These are phyloP conservation scores for Grus americana DNA, from an alignment of 2,113 vertebrate species.

Conservation along the genomic window DNA sequence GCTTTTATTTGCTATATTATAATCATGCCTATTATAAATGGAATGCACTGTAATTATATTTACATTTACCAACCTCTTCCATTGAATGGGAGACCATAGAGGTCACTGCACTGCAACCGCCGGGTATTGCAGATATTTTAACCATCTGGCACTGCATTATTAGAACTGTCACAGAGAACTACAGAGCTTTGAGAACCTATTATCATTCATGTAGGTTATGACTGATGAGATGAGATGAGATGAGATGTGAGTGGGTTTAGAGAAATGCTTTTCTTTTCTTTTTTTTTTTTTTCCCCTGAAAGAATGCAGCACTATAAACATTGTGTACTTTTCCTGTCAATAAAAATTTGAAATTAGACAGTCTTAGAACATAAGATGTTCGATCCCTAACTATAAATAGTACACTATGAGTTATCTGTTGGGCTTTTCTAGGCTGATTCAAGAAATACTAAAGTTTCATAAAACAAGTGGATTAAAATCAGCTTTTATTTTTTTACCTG, in stretches of 20 bases:
- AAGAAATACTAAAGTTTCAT: neutral
- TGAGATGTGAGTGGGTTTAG: neutral
- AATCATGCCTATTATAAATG: neutral
- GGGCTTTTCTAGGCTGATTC: neutral
- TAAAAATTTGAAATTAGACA: slow-evolving; percentile 14
- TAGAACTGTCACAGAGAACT: neutral
- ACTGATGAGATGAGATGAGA: slow-evolving; percentile 5
- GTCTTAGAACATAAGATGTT: neutral
- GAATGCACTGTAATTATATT: slow-evolving; percentile 24
- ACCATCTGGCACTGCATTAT: neutral
- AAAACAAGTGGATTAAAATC: neutral
- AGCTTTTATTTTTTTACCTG: neutral
- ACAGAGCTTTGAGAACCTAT: neutral
- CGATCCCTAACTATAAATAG: neutral
- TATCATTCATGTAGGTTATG: neutral
- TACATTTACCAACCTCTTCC: neutral
- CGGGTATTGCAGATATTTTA: neutral
- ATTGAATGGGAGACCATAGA: neutral
- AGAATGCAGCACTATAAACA: neutral
- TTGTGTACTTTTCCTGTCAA: neutral
- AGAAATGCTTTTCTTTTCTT: neutral
- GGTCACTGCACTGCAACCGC: neutral
- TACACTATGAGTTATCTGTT: neutral
- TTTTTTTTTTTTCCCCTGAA: neutral
- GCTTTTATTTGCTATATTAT: neutral